phyloP scores from a whole-genome alignment of 2,113 vertebrate species.

The Pelvicachromis taeniatus region DNA sequence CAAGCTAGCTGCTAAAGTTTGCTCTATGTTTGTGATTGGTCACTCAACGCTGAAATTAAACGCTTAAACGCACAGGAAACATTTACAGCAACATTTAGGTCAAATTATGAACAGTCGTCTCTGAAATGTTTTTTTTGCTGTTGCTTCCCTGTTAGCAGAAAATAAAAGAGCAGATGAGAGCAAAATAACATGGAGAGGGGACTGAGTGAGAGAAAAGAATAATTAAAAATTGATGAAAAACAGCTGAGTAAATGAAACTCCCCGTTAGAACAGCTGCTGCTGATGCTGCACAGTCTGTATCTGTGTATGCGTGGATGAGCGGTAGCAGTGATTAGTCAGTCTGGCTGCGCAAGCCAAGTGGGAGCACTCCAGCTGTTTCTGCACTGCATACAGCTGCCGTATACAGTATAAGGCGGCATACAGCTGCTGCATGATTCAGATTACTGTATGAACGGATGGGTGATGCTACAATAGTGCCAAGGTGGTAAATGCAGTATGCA shows the following conservation, averaged over 20 bases:
- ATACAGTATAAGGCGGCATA: not conserved
- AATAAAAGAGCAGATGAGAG: not conserved
- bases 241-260: slow-evolving; percentile 27
- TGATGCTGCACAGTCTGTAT: not conserved
- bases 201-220: not conserved
- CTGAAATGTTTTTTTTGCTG: not conserved
- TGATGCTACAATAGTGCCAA: not conserved
- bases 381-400: not conserved
- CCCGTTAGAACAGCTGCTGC: slow-evolving; percentile 14
- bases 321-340: not conserved
- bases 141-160: not conserved
- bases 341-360: not conserved
- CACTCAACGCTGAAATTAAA: not conserved
- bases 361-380: slow-evolving; percentile 10
- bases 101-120: not conserved
- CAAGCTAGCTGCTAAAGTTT: not conserved
- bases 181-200: not conserved
- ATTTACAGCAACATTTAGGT: not conserved
- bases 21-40: not conserved
- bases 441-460: not conserved
- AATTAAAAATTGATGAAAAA: slow-evolving; percentile 35
- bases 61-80: not conserved
- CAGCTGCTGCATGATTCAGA: not conserved
- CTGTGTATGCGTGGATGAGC: not conserved
- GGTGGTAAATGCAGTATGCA: not conserved